Evolutionary conservation across 2,797 vertebrate genomes (phyloP).

Genomic region (Staurois parvus): DNA sequence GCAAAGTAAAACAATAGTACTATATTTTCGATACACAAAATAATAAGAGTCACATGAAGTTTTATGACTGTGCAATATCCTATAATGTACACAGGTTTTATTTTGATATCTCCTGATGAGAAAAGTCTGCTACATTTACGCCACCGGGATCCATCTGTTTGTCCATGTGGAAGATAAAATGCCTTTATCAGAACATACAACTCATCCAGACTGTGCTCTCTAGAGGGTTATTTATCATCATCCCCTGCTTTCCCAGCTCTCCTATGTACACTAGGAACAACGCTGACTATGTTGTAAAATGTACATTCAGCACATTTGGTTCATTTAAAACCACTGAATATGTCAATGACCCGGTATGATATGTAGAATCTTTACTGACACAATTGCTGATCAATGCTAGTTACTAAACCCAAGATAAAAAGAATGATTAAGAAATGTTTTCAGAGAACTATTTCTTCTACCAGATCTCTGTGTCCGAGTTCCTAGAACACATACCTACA

Average conservation of each 20-base stretch:
- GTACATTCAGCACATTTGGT: background rate
- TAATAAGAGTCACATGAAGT: background rate
- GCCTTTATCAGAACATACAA: constrained; percentile 14
- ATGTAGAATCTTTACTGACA: background rate
- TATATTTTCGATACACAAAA: too few species aligned
- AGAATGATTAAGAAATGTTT: too few species aligned
- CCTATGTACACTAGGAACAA: background rate
- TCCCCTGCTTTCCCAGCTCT: background rate
- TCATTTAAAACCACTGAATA: background rate
- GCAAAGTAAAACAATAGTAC: too few species aligned
- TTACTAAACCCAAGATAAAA: too few species aligned
- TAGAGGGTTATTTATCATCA: background rate
- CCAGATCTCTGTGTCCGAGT: too few species aligned
- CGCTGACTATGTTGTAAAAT: background rate
- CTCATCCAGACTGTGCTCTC: constrained; percentile 1
- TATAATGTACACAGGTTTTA: background rate
- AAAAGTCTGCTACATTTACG: background rate
- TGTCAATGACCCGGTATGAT: background rate
- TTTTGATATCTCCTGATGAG: background rate
- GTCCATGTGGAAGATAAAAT: constrained; percentile 32
- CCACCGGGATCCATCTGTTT: constrained; percentile 35
- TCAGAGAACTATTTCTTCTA: too few species aligned
- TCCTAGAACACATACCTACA: too few species aligned
- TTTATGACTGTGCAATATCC: background rate
- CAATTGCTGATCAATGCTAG: too few species aligned